Evolutionary conservation across 2,888 invertebrate species (phyloP), one percentile per base, ranked within the genome.

Genomic region (Parnassius mnemosyne): DNA sequence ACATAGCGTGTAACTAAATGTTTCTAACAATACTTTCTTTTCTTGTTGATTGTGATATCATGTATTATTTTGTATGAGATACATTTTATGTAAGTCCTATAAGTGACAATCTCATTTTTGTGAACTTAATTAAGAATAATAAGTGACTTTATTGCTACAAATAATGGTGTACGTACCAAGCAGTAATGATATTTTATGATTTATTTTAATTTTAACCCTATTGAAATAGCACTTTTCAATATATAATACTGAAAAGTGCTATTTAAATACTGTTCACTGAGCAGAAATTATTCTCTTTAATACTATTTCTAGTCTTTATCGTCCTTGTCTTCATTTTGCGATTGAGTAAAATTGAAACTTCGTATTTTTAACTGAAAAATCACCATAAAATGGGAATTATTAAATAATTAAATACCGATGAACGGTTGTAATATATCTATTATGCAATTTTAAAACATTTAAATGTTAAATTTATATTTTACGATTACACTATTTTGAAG

Each of bases 41-140:
- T 69, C 68, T 71, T 68, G 66, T 64, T 70, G 65, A 71, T 67
- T 74, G 72, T 74, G 74, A 71, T 72, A 72, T 25, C 25, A 25
- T 66, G 64, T 62, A 64, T 54, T 60, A 42, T 25, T 34, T 53
- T 61, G 61, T 61, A 65, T 63, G 10, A 56, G 55, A 63, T 63
- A 63, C 55, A 59, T 56, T 53, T 63, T 46, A 52, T 53, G 9
- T 54, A 56, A 42, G 63, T 60, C 60, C 53, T 63, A 11, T 52
- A 53, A 60, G 54, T 51, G 60, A 56, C 59, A 46, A 53, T 16
- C 12, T 44, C 13, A 16, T 47, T 47, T 41, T 46, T 55, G 41
- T 41, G 44, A 52, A 61, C 34, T 63, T 34, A 46, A 53, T 13
- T 43, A 34, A 34, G 50, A 20, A 13, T 50, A 52, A 41, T 52